phyloP scores from a whole-genome alignment of 2,797 vertebrate genomes.

The Centroberyx gerrardi region DNA sequence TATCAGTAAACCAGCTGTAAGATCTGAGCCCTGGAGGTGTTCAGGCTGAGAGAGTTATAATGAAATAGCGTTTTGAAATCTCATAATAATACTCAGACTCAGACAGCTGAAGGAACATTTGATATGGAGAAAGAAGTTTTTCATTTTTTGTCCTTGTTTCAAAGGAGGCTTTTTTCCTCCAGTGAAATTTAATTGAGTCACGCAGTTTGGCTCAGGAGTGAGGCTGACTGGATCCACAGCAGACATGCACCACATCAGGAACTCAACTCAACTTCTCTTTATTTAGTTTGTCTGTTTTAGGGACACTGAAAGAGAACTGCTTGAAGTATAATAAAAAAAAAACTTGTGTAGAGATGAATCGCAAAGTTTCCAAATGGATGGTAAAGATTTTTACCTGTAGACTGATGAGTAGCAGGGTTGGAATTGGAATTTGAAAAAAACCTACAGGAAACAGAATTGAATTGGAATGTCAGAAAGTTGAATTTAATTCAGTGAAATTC shows the following conservation, averaged over 20 bases:
- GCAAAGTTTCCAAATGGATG: constrained; percentile 12
- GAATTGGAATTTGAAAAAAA: no score
- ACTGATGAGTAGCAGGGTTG: neutral
- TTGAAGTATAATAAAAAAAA: constrained; percentile 34
- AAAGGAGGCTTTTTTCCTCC: constrained; percentile 29
- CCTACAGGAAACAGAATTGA: no score
- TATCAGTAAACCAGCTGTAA: constrained; percentile 22
- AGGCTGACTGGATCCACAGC: constrained; percentile 15
- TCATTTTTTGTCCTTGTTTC: constrained; percentile 24
- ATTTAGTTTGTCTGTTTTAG: constrained; percentile 12
- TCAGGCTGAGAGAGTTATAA: constrained; percentile 48
- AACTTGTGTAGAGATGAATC: constrained; percentile 25
- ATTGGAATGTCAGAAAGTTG: no score
- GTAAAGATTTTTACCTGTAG: constrained; percentile 1
- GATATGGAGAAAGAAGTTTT: constrained; percentile 32
- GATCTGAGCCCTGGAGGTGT: constrained; percentile 49
- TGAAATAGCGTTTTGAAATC: constrained; percentile 54
- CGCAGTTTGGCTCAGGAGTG: constrained; percentile 8
- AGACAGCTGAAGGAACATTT: constrained; percentile 47
- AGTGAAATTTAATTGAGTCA: constrained; percentile 30
- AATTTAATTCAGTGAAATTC: no score
- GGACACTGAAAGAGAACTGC: neutral
- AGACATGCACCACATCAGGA: neutral
- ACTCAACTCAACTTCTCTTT: constrained; percentile 29
- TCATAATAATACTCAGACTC: constrained; percentile 50